Conservation (phyloP, 1,140 invertebrate species). For the Ceratosolen fusciceps region DNA sequence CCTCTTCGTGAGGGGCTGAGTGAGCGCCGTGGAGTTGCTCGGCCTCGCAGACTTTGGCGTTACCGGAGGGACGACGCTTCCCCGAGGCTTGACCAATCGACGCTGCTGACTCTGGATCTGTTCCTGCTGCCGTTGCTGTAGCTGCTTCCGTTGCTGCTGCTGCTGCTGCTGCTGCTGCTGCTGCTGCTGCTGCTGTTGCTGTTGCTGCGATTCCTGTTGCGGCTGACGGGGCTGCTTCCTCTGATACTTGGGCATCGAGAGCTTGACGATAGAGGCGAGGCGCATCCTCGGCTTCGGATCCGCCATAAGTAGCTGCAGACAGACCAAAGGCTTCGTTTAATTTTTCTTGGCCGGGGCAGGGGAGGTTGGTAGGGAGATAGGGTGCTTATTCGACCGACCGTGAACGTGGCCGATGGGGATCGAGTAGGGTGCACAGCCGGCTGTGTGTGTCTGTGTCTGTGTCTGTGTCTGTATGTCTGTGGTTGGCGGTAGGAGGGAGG, state of each 20-base stretch:
- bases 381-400: too few species aligned
- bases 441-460: too few species aligned
- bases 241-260: background rate
- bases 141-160: background rate
- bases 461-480: too few species aligned
- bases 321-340: too few species aligned
- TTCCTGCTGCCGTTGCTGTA: background rate
- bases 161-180: conserved; percentile 2
- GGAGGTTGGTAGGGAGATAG: background rate
- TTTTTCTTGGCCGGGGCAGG: too few species aligned
- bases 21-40: background rate
- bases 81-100: background rate
- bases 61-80: background rate
- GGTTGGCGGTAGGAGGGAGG: background rate
- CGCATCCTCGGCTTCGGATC: conserved; percentile 26
- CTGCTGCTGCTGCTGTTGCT: background rate
- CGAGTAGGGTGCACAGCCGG: too few species aligned
- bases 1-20: background rate
- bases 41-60: conserved; percentile 27
- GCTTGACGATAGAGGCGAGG: conserved; percentile 29
- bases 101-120: background rate
- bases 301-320: conserved; percentile 15
- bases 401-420: too few species aligned
- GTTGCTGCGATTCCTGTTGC: background rate
- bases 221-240: background rate